Evolutionary conservation across 2,113 vertebrate genomes (phyloP).

Genomic region (Oreochromis tanganicae): DNA sequence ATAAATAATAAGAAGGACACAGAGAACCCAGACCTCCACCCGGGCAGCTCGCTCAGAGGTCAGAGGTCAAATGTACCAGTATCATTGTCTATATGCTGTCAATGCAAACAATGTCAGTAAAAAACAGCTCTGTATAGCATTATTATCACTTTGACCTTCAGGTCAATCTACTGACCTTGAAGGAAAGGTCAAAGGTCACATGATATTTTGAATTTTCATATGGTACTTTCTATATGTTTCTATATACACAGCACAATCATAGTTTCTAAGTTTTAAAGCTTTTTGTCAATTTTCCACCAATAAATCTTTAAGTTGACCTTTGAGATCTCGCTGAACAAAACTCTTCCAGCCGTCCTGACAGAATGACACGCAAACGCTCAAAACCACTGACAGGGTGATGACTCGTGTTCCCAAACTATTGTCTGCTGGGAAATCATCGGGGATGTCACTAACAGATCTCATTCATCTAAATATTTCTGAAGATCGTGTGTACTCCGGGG

Average conservation of each 20-base stretch:
- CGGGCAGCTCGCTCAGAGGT: background rate
- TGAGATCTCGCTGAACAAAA: background rate
- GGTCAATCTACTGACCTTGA: background rate
- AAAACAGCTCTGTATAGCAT: background rate
- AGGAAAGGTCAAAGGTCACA: background rate
- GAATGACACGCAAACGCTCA: background rate
- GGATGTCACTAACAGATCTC: rapidly evolving
- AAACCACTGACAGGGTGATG: background rate
- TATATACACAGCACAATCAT: background rate
- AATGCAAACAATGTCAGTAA: background rate
- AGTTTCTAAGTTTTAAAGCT: background rate
- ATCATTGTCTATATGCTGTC: background rate
- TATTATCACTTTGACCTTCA: background rate
- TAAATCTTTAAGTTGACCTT: background rate
- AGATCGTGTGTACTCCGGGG: background rate
- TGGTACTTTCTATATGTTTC: background rate
- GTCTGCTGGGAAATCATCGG: rapidly evolving
- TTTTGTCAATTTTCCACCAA: background rate
- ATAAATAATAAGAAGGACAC: background rate
- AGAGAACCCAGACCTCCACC: background rate
- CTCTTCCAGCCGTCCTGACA: background rate
- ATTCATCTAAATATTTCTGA: background rate
- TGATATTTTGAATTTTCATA: background rate
- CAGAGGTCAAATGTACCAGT: background rate
- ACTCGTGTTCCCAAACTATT: background rate